Percentiles rank a stretch among this genome's conserved stretches.
Evolutionary conservation across 2,797 vertebrate species (phyloP).

Genomic region (Pangasius djambal): DNA sequence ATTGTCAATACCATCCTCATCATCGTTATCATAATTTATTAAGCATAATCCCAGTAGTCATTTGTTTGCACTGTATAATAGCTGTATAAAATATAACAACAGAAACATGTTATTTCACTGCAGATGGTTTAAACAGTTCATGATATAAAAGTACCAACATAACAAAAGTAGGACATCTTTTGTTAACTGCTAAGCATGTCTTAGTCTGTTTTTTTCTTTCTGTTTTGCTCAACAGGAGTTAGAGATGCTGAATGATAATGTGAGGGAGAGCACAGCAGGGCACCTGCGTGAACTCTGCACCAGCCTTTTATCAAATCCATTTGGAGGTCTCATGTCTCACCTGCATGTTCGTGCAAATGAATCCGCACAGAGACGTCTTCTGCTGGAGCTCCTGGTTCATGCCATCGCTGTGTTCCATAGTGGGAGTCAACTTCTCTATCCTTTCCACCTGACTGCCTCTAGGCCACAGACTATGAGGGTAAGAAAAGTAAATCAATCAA

Average conservation of each 20-base stretch:
- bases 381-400: constrained; percentile 76
- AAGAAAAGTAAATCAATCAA: constrained; percentile 16
- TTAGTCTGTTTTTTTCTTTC: not conserved
- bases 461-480: constrained; percentile 65
- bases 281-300: constrained; percentile 65
- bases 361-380: constrained; percentile 54
- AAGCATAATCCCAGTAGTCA: not conserved
- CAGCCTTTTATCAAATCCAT: constrained; percentile 64
- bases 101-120: not conserved
- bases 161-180: not conserved
- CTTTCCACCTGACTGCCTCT: constrained; percentile 68
- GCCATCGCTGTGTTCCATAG: constrained; percentile 67
- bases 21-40: not conserved
- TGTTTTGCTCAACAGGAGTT: constrained; percentile 55
- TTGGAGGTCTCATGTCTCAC: constrained; percentile 51
- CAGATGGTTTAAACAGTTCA: not conserved
- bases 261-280: constrained; percentile 24
- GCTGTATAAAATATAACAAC: not conserved
- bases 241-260: constrained; percentile 53
- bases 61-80: not conserved
- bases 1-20: not conserved
- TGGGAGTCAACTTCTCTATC: constrained; percentile 59
- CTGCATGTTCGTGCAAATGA: constrained; percentile 36
- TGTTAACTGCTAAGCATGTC: not conserved
- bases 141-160: not conserved